Evolutionary conservation across 2,113 vertebrate species (phyloP), one percentile per base, ranked within the genome.

Genomic region (Hepsetus odoe): DNA sequence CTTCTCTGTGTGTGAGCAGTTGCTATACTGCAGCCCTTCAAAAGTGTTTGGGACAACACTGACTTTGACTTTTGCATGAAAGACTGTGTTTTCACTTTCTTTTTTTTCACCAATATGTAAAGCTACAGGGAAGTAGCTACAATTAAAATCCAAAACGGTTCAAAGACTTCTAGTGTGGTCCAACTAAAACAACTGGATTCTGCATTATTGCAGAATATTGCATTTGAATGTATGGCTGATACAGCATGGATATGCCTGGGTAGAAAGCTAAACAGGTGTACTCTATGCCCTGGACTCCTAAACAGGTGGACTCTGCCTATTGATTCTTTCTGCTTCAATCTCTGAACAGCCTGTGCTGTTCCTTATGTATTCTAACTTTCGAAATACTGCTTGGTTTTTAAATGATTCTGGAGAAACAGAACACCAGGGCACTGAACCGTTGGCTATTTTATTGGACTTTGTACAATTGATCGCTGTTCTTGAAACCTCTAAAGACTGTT

Each of bases 401-500:
- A 28, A 32, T 66, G 7, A 8, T 76, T 76, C 33, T 65, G n/a
- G 49, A 26, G 32, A 76, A 76, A 55, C 46, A 9, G 24, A 53
- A 40, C 61, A 14, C 12, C 3, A 2, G 7, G 5, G 30, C 20
- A 24, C 20, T 44, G 40, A 74, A 30, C 40, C 7, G 1, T 32
- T 51, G 16, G 22, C 16, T 44, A 44, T 64, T 64, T 75, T 75
- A 58, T 24, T 35, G 4, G 24, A 51, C 24, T 74, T 53, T 44
- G 12, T 20, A 2, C 10, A 12, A 59, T 20, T 74, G 42, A 64
- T 64, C 35, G 59, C n/a, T 61, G 13, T 64, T 18, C 40, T 30
- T 75, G 73, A 44, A 75, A 51, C 13, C 12, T 65, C 42, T 35
- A 44, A 65, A 64, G 28, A 64, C 20, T 30, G 38, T 3, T 64